A percentile compares a stretch with the other conserved stretches of the same genome.
These are phyloP conservation scores for Microctonus hyperodae DNA, from an alignment of 2,888 invertebrate species.

Conservation along the genomic window DNA sequence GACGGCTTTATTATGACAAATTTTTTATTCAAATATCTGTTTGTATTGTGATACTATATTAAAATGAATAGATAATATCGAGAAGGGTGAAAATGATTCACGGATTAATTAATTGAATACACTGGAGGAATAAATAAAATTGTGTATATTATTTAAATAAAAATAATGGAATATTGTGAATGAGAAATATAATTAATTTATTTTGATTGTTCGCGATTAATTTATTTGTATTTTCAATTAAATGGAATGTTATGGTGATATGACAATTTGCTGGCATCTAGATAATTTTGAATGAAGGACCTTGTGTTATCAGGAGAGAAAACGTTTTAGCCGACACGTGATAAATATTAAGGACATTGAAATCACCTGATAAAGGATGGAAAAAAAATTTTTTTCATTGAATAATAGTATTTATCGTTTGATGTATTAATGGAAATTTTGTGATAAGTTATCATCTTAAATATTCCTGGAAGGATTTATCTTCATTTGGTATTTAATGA, in stretches of 20 bases:
- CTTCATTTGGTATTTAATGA: not conserved
- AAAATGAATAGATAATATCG: not conserved
- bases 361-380: not conserved
- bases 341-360: not conserved
- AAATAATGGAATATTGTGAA: too few species aligned
- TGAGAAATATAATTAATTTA: too few species aligned
- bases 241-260: not conserved
- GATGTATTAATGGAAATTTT: not conserved
- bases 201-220: too few species aligned
- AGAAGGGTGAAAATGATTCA: too few species aligned
- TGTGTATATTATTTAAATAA: too few species aligned
- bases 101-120: too few species aligned
- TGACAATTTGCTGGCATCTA: not conserved
- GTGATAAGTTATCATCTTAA: not conserved
- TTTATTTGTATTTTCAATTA: too few species aligned
- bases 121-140: too few species aligned
- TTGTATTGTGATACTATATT: not conserved
- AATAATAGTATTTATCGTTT: not conserved
- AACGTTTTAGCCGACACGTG: not conserved
- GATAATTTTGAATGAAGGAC: not conserved
- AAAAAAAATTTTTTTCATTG: not conserved
- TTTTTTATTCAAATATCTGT: not conserved
- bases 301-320: not conserved
- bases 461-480: not conserved
- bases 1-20: conserved; percentile 18